Evolutionary conservation across 2,113 vertebrate genomes (phyloP), one percentile per base, ranked within the genome.

Genomic region (Notiomystis cincta): DNA sequence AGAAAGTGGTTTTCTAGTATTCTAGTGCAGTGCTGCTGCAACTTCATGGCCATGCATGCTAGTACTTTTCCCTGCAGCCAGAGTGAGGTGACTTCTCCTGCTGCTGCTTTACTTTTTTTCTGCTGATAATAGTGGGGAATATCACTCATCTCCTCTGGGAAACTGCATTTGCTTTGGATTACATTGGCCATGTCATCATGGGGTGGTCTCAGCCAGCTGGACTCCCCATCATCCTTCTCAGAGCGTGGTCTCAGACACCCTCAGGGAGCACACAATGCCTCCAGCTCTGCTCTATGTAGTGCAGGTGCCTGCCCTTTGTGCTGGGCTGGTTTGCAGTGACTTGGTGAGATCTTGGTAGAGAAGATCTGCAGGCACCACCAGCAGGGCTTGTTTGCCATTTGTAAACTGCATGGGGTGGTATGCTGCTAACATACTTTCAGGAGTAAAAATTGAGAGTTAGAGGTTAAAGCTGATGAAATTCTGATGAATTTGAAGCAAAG

Each of bases 401-500:
- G 27, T 90, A 53, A 69, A 48, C 22, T 3, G 2, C 42, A 20
- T 7, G 40, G 53, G 48, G 24, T 47, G 7, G 33, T 67, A 44
- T 28, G 42, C 61, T 64, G 48, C 65, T 84, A 70, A 57, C 31
- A 73, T 57, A 48, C 56, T 50, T 83, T 37, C 54, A 38, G 56
- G 65, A 89, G 83, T 53, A 54, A 73, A 83, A 86, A 42, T 42
- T 0, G 1, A 61, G 60, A 77, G 35, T 71, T 66, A 67, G 51
- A 94, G 45, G 70, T 93, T 77, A 93, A 91, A 87, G 40, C 44
- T 90, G 51, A 44, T 79, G 37, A 85, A 94, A 93, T 64, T 60
- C 53, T 90, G 44, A 61, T 88, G 5, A 62, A 88, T 65, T 82
- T 75, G 70, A 61, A 81, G 67, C 84, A 82, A 93, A 91, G 47